phyloP scores from a whole-genome alignment of 2,797 vertebrate genomes.

The Acridotheres tristis region DNA sequence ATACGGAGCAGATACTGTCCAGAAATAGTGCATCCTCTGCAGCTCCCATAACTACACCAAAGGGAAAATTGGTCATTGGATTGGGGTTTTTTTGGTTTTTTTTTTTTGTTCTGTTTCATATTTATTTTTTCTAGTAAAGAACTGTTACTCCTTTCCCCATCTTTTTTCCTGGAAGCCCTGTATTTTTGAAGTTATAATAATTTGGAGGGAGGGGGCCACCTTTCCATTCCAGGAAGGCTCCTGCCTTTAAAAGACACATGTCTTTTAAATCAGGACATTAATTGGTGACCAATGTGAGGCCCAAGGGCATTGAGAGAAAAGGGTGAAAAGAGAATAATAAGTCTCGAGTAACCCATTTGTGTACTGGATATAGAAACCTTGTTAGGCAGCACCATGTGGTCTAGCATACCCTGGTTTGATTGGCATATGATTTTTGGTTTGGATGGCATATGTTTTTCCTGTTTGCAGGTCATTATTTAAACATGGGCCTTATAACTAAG shows the following conservation, averaged over 20 bases:
- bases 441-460: too few species aligned
- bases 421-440: too few species aligned
- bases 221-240: not conserved
- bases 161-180: not conserved
- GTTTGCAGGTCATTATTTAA: too few species aligned
- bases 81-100: not conserved
- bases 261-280: too few species aligned
- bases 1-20: not conserved
- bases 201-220: not conserved
- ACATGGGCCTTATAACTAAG: too few species aligned
- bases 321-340: too few species aligned
- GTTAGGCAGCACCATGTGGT: too few species aligned
- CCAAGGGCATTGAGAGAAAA: too few species aligned
- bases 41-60: not conserved
- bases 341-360: too few species aligned
- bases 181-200: not conserved
- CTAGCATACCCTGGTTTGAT: too few species aligned
- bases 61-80: not conserved
- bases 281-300: too few species aligned
- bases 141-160: not conserved
- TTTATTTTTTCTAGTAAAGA: not conserved
- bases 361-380: too few species aligned
- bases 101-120: not conserved
- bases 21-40: not conserved
- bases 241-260: not conserved